Conservation (phyloP, 2,888 invertebrate species). For the Pyrrhia umbra region DNA sequence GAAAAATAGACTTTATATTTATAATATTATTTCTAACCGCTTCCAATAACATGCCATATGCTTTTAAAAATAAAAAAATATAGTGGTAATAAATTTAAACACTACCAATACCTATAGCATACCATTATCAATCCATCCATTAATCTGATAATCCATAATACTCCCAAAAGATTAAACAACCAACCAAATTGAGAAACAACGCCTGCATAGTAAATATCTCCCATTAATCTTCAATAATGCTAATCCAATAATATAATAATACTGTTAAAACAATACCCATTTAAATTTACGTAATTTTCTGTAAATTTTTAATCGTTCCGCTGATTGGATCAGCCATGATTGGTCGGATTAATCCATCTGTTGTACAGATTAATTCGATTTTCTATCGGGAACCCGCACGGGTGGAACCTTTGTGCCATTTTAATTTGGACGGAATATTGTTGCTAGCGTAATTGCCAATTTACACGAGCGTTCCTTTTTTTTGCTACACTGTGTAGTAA, state of each 20-base stretch:
- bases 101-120: too few relatives aligned
- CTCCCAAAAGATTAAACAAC: background rate
- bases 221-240: conserved; percentile 10
- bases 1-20: background rate
- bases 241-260: conserved; percentile 14
- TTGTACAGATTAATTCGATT: conserved; percentile 42
- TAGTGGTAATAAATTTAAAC: too few relatives aligned
- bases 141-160: conserved; percentile 4
- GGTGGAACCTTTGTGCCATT: conserved; percentile 28
- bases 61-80: too few relatives aligned
- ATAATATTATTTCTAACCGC: background rate
- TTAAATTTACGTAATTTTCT: conserved; percentile 19
- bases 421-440: conserved; percentile 43
- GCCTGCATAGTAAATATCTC: too few relatives aligned
- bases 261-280: conserved; percentile 18
- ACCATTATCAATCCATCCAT: background rate
- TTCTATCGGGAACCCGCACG: conserved; percentile 21
- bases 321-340: conserved; percentile 21
- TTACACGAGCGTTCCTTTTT: conserved; percentile 13
- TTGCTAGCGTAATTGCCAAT: conserved; percentile 56
- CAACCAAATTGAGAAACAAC: too few relatives aligned
- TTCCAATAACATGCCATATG: background rate
- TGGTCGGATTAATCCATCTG: conserved; percentile 33
- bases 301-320: conserved; percentile 39
- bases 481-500: background rate